These are phyloP conservation scores for Gallirallus australis DNA, from an alignment of 2,797 vertebrate species.

Conservation along the genomic window DNA sequence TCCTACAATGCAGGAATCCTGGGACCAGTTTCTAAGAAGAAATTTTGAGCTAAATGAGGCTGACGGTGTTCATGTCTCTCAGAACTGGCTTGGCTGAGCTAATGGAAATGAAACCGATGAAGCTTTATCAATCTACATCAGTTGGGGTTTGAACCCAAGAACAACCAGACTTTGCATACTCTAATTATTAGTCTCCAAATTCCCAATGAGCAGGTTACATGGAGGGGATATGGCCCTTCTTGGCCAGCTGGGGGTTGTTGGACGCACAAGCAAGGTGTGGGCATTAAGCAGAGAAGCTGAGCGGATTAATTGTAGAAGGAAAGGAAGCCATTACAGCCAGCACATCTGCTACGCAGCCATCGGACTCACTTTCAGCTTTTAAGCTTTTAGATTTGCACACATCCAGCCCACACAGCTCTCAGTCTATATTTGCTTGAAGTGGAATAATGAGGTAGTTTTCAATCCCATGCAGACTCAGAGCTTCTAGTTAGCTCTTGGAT, in stretches of 20 bases:
- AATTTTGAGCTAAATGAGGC: neutral
- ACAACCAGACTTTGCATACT: neutral
- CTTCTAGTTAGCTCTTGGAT: neutral
- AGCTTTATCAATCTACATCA: neutral
- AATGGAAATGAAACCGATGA: neutral
- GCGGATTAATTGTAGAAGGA: neutral
- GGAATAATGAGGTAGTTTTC: neutral
- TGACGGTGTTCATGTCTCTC: neutral
- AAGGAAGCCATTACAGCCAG: neutral
- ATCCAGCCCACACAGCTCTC: neutral
- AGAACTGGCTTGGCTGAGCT: neutral
- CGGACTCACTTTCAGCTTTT: neutral
- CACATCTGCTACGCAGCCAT: neutral
- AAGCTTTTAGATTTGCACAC: neutral
- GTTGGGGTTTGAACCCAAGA: neutral
- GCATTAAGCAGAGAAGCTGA: neutral
- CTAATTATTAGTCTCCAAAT: neutral
- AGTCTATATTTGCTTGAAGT: neutral
- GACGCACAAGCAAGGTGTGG: neutral
- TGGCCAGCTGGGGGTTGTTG: neutral
- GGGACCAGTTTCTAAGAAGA: neutral
- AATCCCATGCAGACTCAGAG: neutral
- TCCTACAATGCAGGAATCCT: neutral
- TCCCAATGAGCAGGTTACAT: fast-evolving
- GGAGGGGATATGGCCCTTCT: neutral